Evolutionary conservation across 2,888 invertebrate genomes (phyloP).

Genomic region (Pollenia amentaria): DNA sequence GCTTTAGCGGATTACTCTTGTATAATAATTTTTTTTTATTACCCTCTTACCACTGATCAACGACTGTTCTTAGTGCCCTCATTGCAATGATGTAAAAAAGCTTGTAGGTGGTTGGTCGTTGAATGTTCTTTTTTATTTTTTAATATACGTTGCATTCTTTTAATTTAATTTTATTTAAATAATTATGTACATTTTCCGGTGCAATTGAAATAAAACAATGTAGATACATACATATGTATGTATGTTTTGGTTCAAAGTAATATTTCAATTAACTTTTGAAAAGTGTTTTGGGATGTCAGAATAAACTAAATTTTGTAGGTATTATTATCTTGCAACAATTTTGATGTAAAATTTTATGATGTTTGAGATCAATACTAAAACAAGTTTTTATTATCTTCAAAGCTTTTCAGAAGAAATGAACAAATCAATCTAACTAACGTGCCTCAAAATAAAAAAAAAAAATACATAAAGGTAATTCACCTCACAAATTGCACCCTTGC

Average conservation of each 20-base stretch:
- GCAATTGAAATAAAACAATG: neutral
- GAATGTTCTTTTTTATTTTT: neutral
- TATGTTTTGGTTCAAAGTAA: neutral
- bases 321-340: no score
- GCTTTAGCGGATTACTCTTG: neutral
- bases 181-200: conserved; percentile 49
- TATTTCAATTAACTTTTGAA: conserved; percentile 5
- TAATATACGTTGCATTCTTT: neutral
- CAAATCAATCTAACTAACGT: no score
- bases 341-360: no score
- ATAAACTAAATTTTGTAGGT: no score
- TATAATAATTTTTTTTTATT: neutral
- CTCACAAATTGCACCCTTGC: no score
- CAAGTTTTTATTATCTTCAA: no score
- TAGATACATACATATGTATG: no score
- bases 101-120: conserved; percentile 28
- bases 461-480: no score
- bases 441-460: no score
- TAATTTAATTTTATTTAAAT: conserved; percentile 44
- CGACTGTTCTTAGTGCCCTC: neutral
- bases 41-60: conserved; percentile 19
- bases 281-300: neutral
- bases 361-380: no score
- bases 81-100: conserved; percentile 17
- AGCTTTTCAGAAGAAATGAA: no score